These are phyloP conservation scores for Philereme transversata DNA, from an alignment of 2,888 invertebrate species.

Conservation along the genomic window DNA sequence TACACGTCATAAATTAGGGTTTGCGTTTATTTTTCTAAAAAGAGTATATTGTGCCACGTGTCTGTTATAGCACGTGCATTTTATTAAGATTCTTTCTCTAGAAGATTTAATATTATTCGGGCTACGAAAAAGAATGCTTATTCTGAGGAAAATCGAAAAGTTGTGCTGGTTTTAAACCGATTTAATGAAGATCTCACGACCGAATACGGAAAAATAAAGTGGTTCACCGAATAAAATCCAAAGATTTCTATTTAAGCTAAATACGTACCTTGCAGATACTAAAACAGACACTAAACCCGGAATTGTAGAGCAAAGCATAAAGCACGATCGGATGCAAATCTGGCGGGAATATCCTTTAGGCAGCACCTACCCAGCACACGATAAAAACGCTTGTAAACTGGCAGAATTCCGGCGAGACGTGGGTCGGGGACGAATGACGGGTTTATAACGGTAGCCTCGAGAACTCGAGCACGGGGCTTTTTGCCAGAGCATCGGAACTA, in stretches of 20 bases:
- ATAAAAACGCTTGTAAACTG: conserved; percentile 51
- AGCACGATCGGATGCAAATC: conserved; percentile 44
- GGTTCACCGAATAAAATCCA: too few relatives aligned
- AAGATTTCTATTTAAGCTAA: too few relatives aligned
- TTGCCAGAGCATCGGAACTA: too few relatives aligned
- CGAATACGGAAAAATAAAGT: too few relatives aligned
- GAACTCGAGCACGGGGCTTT: too few relatives aligned
- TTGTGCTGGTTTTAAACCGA: too few relatives aligned
- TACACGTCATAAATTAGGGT: conserved; percentile 37
- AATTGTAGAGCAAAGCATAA: conserved; percentile 28
- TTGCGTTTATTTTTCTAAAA: conserved; percentile 2
- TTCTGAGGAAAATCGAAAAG: too few relatives aligned
- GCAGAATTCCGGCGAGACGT: conserved; percentile 21
- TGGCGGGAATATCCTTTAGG: conserved; percentile 55
- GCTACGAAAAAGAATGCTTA: too few relatives aligned
- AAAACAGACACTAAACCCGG: neutral
- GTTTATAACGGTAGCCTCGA: conserved; percentile 8
- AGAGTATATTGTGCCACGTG: conserved; percentile 11
- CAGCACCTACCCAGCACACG: conserved; percentile 37
- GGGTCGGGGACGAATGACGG: conserved; percentile 15
- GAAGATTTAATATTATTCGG: too few relatives aligned
- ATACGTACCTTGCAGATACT: neutral
- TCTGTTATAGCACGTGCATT: conserved; percentile 4
- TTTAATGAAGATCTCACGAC: too few relatives aligned
- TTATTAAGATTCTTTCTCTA: too few relatives aligned